A percentile compares a stretch with the other conserved stretches of the same genome.
phyloP scores from a whole-genome alignment of 2,888 invertebrate species.

The Platyscelio sp. region DNA sequence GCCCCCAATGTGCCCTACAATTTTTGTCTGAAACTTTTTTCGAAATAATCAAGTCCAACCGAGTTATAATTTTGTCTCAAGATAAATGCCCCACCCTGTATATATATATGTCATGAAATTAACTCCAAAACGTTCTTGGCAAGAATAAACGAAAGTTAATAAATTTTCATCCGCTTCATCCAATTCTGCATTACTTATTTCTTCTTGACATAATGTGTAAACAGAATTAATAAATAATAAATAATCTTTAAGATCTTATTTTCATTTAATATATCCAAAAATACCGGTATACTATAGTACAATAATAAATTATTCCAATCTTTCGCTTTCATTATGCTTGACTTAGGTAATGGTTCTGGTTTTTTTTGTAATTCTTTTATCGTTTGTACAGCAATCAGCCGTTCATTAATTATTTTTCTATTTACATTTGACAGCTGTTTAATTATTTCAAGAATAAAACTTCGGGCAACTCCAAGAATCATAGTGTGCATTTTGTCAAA shows the following conservation, averaged over 20 bases:
- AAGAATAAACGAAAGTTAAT: neutral
- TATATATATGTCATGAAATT: conserved; percentile 1
- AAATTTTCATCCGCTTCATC: conserved; percentile 22
- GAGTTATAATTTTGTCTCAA: too few relatives aligned
- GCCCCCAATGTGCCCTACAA: too few relatives aligned
- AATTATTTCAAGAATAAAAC: conserved; percentile 5
- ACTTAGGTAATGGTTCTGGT: conserved; percentile 25
- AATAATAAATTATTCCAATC: conserved; percentile 43
- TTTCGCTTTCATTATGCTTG: conserved; percentile 33
- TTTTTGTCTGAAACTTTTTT: too few relatives aligned
- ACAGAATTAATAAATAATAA: conserved; percentile 33
- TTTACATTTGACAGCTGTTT: conserved; percentile 17
- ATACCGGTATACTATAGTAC: conserved; percentile 34
- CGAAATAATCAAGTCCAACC: too few relatives aligned
- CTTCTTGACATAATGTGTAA: conserved; percentile 18
- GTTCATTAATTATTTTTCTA: conserved; percentile 1
- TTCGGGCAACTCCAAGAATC: conserved; percentile 23
- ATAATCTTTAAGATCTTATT: neutral
- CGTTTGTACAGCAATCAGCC: neutral
- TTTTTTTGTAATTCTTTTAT: conserved; percentile 43
- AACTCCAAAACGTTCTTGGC: neutral
- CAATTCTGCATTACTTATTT: conserved; percentile 3
- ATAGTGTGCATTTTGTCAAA: conserved; percentile 57
- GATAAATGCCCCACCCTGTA: too few relatives aligned
- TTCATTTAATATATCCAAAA: neutral